Base-by-base conservation (phyloP, 2,888 invertebrate species). In the Lottia scabra region DNA sequence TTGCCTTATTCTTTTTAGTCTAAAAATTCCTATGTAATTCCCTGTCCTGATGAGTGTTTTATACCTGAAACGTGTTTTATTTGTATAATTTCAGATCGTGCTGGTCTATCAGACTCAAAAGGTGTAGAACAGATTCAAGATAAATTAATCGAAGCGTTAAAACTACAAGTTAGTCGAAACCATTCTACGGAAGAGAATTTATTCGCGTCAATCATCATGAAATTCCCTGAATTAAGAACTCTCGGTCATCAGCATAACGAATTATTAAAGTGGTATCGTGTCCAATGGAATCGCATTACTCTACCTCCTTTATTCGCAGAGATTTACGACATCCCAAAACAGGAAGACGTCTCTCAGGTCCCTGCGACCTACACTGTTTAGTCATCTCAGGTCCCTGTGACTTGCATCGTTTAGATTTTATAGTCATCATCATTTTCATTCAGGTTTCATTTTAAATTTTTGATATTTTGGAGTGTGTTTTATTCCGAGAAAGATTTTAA, bases 251-350 rank as follows among this genome's bases (percentile, higher is more conserved):
- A 95, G 80, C 97, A 98, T 91, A 93, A 93, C 81, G 93, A 94
- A 72, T 81, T 84, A 23, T 78, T 98, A 85, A 93, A 94, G 88
- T 98, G 97, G 97, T 96, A 96, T 91, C 93, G 97, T 81, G 72
- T 81, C 56, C 92, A 94, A 84, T 97, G 97, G 97, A 83, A 85
- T 30, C 93, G 93, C 74, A 92, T 94, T 77, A 87, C 87, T 75
- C 92, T 98, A 84, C 98, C 98, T 65, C 96, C 97, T 3, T 93
- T 98, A 71, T 98, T 97, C 91, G 95, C 97, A 46, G 98, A 98
- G 91, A 96, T 98, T 84, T 98, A 97, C 91, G 98, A 98, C 92
- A 97, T 98, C 77, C 85, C 84, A 46, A 87, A 86, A 80, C 84
- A 83, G 23, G 82, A 82, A 45, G 82, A 75, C 62, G 71, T 69